phyloP scores from a whole-genome alignment of 2,797 vertebrate genomes.

The Oryzias dopingdopingensis region DNA sequence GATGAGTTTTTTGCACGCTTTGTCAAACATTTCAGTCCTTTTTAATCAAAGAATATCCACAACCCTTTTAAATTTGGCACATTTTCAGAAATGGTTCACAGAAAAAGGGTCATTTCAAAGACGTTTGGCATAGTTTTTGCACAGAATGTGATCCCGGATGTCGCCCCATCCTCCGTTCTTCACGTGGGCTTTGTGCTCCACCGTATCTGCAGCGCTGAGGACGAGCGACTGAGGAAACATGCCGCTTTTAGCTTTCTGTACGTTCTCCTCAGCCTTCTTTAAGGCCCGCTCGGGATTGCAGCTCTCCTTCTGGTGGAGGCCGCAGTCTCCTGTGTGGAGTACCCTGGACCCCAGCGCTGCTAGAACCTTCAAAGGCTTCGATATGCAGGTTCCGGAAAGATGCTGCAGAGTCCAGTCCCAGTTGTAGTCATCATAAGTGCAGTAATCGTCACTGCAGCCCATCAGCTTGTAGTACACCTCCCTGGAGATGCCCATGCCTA shows the following conservation, averaged over 20 bases:
- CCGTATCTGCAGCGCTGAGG: conserved; percentile 41
- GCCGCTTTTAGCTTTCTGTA: conserved; percentile 39
- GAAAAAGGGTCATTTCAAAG: conserved; percentile 52
- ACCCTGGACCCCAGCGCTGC: conserved; percentile 72
- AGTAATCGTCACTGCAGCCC: conserved; percentile 77
- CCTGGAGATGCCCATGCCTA: conserved; percentile 77
- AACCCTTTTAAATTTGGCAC: conserved; percentile 34
- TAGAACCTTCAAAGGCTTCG: conserved; percentile 77
- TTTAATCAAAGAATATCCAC: conserved; percentile 13
- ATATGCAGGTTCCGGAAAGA: conserved; percentile 78
- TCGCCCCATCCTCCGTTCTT: conserved; percentile 85
- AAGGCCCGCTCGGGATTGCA: conserved; percentile 71
- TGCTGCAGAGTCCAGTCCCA: conserved; percentile 86
- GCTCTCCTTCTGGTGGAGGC: conserved; percentile 72
- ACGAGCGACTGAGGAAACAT: conserved; percentile 70
- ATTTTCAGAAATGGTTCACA: conserved; percentile 6
- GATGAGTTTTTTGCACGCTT: background rate
- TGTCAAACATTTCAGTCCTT: conserved; percentile 17
- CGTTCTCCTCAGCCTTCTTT: conserved; percentile 51
- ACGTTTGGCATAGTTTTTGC: conserved; percentile 76
- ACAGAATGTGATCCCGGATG: conserved; percentile 77
- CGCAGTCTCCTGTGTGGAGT: conserved; percentile 80
- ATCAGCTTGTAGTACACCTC: conserved; percentile 82
- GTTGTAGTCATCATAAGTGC: conserved; percentile 85
- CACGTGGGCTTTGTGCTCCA: conserved; percentile 69